Evolutionary conservation across 2,888 invertebrate genomes (phyloP).

Genomic region (Tachina lurida): DNA sequence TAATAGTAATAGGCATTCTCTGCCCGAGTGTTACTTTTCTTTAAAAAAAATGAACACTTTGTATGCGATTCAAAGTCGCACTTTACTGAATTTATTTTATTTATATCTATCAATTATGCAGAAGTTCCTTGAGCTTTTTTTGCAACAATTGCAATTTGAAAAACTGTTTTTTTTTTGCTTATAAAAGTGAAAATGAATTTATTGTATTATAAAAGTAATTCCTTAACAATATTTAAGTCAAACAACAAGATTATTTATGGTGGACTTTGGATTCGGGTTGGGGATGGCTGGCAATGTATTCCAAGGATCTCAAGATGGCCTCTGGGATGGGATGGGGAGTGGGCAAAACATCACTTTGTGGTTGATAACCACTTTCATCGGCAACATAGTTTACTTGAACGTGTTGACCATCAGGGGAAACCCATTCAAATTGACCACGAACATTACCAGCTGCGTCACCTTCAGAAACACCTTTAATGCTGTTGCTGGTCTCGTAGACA

Average conservation of each 20-base stretch:
- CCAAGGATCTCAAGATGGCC: slow-evolving; percentile 78
- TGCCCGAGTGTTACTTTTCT: too few relatives aligned
- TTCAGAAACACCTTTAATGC: slow-evolving; percentile 70
- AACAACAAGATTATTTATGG: neutral
- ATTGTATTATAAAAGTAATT: too few relatives aligned
- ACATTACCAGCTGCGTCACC: slow-evolving; percentile 77
- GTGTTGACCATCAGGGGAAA: slow-evolving; percentile 79
- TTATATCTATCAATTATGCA: too few relatives aligned
- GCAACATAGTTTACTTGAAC: slow-evolving; percentile 77
- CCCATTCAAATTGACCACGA: slow-evolving; percentile 76
- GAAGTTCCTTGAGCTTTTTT: too few relatives aligned
- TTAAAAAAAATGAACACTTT: too few relatives aligned
- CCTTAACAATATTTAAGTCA: too few relatives aligned
- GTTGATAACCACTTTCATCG: slow-evolving; percentile 78
- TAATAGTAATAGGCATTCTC: too few relatives aligned
- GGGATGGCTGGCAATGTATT: slow-evolving; percentile 83
- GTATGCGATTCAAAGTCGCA: too few relatives aligned
- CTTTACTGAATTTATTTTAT: too few relatives aligned
- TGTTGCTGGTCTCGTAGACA: slow-evolving; percentile 75
- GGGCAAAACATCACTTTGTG: slow-evolving; percentile 73
- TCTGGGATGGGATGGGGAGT: slow-evolving; percentile 74
- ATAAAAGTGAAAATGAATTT: too few relatives aligned
- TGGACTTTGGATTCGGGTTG: neutral
- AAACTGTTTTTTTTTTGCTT: too few relatives aligned
- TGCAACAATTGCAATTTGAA: too few relatives aligned